phyloP scores from a whole-genome alignment of 2,888 invertebrate genomes.

The Cephus spinipes region DNA sequence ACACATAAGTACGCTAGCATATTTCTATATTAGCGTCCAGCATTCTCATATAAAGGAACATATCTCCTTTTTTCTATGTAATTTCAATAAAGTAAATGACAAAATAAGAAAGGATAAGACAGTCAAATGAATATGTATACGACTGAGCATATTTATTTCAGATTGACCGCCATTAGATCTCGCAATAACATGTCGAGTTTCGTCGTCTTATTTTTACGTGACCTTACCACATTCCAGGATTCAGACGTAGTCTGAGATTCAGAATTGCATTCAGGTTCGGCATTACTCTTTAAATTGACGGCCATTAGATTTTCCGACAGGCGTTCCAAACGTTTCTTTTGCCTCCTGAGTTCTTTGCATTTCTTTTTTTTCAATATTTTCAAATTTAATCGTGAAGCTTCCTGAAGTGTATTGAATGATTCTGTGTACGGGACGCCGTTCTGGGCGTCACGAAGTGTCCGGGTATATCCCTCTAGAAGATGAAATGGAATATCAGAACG shows the following conservation, averaged over 20 bases:
- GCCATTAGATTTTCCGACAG: conserved; percentile 29
- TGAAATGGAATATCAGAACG: neutral
- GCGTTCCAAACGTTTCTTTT: conserved; percentile 27
- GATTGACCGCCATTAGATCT: neutral
- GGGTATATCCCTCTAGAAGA: neutral
- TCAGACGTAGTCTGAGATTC: neutral
- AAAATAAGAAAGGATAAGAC: neutral
- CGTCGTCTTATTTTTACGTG: neutral
- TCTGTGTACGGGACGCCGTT: neutral
- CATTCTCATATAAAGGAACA: neutral
- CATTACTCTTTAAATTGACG: conserved; percentile 17
- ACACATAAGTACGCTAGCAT: neutral
- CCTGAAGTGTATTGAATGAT: neutral
- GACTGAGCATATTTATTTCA: neutral
- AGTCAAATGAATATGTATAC: neutral
- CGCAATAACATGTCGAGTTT: conserved; percentile 9
- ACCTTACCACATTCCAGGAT: neutral
- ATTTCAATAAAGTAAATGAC: neutral
- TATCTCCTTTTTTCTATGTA: neutral
- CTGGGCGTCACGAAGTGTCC: neutral
- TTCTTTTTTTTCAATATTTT: conserved; percentile 30
- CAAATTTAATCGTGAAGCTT: conserved; percentile 21
- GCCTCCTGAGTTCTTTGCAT: conserved; percentile 8
- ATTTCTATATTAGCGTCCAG: neutral
- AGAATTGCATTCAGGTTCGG: neutral